Percentiles rank a stretch among this genome's conserved stretches.
Conservation (phyloP, 1,140 invertebrate genomes). For the Bombus consobrinus region DNA sequence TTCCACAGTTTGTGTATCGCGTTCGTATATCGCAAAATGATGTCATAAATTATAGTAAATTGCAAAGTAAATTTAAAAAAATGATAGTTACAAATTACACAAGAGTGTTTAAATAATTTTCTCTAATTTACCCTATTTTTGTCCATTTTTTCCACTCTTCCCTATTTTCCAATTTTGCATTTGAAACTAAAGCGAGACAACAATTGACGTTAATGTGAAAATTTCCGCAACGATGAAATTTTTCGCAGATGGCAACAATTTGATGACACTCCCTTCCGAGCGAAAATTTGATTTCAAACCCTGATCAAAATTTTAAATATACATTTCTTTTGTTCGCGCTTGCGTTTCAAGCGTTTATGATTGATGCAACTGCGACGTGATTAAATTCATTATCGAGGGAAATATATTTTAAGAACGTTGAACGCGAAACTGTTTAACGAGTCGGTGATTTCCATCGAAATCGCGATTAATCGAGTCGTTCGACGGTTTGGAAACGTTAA, state of each 20-base stretch:
- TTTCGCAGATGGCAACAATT: background rate
- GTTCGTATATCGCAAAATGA: too few species aligned
- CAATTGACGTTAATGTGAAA: too few species aligned
- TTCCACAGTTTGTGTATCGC: background rate
- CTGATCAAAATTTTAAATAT: background rate
- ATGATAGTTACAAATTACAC: too few species aligned
- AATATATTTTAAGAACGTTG: background rate
- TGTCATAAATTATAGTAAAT: background rate
- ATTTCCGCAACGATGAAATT: too few species aligned
- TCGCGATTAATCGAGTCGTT: slow-evolving; percentile 6
- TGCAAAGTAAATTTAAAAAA: background rate
- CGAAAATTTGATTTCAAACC: background rate
- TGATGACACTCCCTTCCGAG: background rate
- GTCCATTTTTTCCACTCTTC: too few species aligned
- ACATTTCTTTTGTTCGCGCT: background rate
- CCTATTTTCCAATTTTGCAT: too few species aligned
- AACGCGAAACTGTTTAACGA: background rate
- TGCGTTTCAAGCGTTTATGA: background rate
- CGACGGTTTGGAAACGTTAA: slow-evolving; percentile 20
- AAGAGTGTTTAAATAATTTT: too few species aligned
- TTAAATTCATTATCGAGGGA: background rate
- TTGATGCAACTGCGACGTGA: background rate
- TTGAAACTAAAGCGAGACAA: too few species aligned
- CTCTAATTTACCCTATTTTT: too few species aligned
- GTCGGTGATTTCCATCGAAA: background rate